phyloP scores from a whole-genome alignment of 2,888 invertebrate genomes.

The Noctua comes region DNA sequence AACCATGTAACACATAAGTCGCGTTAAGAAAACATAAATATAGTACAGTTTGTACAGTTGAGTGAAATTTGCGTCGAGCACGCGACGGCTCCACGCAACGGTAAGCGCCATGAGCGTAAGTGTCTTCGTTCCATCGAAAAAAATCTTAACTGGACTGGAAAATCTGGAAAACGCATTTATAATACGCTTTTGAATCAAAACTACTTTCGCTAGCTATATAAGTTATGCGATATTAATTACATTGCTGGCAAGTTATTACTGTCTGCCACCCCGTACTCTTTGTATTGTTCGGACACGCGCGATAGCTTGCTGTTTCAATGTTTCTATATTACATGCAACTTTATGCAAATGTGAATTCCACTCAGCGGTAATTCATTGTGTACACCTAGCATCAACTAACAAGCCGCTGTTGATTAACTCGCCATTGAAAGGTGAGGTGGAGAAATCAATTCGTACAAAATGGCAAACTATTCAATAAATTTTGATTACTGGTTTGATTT shows the following conservation, averaged over 20 bases:
- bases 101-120: conserved; percentile 80
- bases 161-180: conserved; percentile 82
- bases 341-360: conserved; percentile 60
- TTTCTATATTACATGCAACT: conserved; percentile 49
- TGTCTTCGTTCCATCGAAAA: conserved; percentile 79
- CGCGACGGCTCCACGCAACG: conserved; percentile 85
- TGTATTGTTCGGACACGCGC: conserved; percentile 66
- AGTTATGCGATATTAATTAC: conserved; percentile 81
- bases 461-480: conserved; percentile 40
- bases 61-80: conserved; percentile 84
- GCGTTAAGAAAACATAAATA: conserved; percentile 66
- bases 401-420: conserved; percentile 38
- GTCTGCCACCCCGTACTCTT: conserved; percentile 56
- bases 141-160: conserved; percentile 81
- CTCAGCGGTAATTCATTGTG: conserved; percentile 44
- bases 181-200: conserved; percentile 82
- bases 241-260: conserved; percentile 70
- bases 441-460: conserved; percentile 52
- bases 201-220: conserved; percentile 84
- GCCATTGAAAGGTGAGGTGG: conserved; percentile 45
- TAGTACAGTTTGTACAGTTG: conserved; percentile 50
- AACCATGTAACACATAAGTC: conserved; percentile 33
- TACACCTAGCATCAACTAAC: conserved; percentile 21
- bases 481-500: conserved; percentile 42
- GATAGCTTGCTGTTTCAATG: conserved; percentile 47